Percentiles rank a stretch among this genome's conserved stretches.
Evolutionary conservation across 1,140 invertebrate genomes (phyloP).

Genomic region (Eufriesea mexicana): DNA sequence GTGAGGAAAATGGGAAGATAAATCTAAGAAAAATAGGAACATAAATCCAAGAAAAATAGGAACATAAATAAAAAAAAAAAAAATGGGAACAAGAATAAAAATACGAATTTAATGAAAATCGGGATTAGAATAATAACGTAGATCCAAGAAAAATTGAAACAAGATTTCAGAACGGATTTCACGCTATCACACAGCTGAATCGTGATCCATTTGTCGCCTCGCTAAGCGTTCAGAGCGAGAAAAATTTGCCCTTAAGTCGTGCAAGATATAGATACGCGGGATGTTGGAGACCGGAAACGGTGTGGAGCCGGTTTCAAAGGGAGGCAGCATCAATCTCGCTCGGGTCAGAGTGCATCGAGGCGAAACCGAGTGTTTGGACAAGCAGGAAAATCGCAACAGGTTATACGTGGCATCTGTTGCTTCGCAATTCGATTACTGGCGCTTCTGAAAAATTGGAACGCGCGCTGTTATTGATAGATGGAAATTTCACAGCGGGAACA

Average conservation of each 20-base stretch:
- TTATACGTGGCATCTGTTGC: constrained; percentile 47
- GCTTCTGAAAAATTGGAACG: not conserved
- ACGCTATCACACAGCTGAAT: too few species aligned
- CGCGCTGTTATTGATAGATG: too few species aligned
- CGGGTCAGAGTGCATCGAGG: not conserved
- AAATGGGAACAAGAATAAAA: too few species aligned
- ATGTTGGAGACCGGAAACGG: not conserved
- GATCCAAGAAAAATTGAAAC: too few species aligned
- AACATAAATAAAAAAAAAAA: too few species aligned
- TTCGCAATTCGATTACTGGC: not conserved
- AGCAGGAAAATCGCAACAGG: constrained; percentile 39
- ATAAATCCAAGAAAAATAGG: too few species aligned
- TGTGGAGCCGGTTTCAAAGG: not conserved
- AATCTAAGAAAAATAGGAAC: too few species aligned
- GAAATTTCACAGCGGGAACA: not conserved
- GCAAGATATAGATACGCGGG: not conserved
- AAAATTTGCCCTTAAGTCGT: not conserved
- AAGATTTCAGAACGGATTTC: too few species aligned
- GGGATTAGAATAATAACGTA: too few species aligned
- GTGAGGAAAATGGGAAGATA: too few species aligned
- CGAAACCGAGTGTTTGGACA: not conserved
- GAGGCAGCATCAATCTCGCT: not conserved
- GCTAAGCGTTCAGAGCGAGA: not conserved
- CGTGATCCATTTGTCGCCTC: not conserved
- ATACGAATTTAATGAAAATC: too few species aligned